Evolutionary conservation across 2,797 vertebrate genomes (phyloP), one percentile per base, ranked within the genome.

Genomic region (Xyrichtys novacula): DNA sequence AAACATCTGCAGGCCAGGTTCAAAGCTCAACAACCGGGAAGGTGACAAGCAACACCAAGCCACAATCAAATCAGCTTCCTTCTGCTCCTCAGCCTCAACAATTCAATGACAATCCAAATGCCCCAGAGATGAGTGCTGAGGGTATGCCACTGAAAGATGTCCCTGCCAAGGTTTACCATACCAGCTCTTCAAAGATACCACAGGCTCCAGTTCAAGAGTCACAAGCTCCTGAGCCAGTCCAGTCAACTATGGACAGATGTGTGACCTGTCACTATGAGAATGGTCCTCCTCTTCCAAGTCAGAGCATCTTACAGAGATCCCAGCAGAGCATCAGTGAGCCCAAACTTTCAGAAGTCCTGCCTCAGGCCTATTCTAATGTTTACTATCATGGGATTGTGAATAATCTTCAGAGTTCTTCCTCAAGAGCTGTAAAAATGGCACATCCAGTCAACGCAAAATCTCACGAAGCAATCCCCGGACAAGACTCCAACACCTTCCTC

Each of bases 381-480:
- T 88, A 91, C 82, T 89, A 84, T 60, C 88, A 85, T 43, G 89
- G 85, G 40, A 78, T 87, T 38, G 81, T 76, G 5, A 89, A 79
- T 8, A 70, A 87, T 65, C 44, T 77, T 65, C 94, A 89, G 49
- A 92, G 62, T 61, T 65, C 91, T 55, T 87, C 83, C 5, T 94
- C 95, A 60, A 96, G 91, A 85, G 93, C 87, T 29, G 58, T 88
- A 28, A 95, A 93, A 89, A 91, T 94, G 48, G 81, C 83, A 59
- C 91, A 95, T 62, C 94, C 96, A 3, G 74, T 90, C 26, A 96
- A 95, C 63, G 90, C 96, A 47, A 95, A 85, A 88, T 94, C 94
- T 59, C 91, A 95, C 55, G 93, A 93, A 78, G 94, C 95, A 43
- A 95, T 95, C 8, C 85, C 92, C 0, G 89, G 92, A 66, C 93